phyloP scores from a whole-genome alignment of 2,888 invertebrate genomes.

The Drosophila setosimentum region DNA sequence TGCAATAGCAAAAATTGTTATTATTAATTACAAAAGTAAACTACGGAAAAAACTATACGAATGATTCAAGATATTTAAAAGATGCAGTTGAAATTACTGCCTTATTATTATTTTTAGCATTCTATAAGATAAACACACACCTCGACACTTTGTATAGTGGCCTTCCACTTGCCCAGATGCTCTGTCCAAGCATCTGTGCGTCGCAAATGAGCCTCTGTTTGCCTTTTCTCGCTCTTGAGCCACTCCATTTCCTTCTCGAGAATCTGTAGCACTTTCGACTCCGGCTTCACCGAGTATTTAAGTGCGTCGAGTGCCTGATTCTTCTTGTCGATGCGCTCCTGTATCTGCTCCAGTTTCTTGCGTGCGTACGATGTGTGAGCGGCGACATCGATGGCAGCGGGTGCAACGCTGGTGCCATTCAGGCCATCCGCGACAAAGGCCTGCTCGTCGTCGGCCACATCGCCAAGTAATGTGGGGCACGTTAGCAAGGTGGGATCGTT shows the following conservation, averaged over 20 bases:
- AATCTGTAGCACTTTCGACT: slow-evolving; percentile 92
- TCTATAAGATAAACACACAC: slow-evolving; percentile 78
- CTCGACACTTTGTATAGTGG: slow-evolving; percentile 93
- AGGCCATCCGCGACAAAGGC: slow-evolving; percentile 64
- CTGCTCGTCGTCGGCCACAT: slow-evolving; percentile 77
- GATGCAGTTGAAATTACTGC: neutral
- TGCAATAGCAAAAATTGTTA: slow-evolving; percentile 16
- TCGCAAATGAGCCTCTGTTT: slow-evolving; percentile 93
- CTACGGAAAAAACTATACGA: neutral
- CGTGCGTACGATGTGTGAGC: slow-evolving; percentile 94
- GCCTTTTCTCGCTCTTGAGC: slow-evolving; percentile 91
- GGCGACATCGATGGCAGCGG: slow-evolving; percentile 87
- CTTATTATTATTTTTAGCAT: neutral
- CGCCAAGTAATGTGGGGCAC: slow-evolving; percentile 64
- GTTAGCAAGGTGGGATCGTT: slow-evolving; percentile 84
- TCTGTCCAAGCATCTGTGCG: slow-evolving; percentile 96
- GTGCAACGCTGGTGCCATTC: slow-evolving; percentile 51
- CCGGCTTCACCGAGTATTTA: slow-evolving; percentile 92
- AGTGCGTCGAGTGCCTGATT: slow-evolving; percentile 92
- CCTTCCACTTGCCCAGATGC: slow-evolving; percentile 94
- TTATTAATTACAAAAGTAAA: neutral
- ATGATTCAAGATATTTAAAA: neutral
- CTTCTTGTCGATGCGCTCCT: slow-evolving; percentile 94
- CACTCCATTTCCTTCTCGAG: slow-evolving; percentile 94
- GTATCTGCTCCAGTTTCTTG: slow-evolving; percentile 92